Percentiles rank a stretch among this genome's conserved stretches.
phyloP scores from a whole-genome alignment of 2,113 vertebrate genomes.

The Lontra canadensis region DNA sequence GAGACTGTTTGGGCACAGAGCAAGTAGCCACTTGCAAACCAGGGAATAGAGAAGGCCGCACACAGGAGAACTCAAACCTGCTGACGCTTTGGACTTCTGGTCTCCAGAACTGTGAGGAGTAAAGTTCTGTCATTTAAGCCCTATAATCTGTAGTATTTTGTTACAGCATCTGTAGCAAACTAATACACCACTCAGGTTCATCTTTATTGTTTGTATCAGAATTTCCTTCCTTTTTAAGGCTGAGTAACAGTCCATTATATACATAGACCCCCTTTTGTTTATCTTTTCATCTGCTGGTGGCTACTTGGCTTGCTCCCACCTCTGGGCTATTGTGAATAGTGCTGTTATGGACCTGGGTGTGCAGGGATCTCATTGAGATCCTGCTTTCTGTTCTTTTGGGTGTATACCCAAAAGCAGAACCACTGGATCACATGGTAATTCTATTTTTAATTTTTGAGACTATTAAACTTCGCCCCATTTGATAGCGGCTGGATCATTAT shows the following conservation, averaged over 20 bases:
- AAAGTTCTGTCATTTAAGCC: background rate
- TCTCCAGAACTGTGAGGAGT: background rate
- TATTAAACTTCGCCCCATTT: background rate
- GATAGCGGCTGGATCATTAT: background rate
- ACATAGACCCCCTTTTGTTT: too few relatives aligned
- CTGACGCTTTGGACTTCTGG: background rate
- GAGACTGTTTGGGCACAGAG: background rate
- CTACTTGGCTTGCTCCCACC: too few relatives aligned
- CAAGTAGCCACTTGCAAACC: background rate
- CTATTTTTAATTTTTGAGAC: background rate
- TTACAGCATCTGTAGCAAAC: background rate
- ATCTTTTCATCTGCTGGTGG: too few relatives aligned
- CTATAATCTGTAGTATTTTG: background rate
- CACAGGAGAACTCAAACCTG: background rate
- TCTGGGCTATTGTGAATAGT: too few relatives aligned
- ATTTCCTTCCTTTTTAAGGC: background rate
- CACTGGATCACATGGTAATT: background rate
- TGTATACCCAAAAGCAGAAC: background rate
- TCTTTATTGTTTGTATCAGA: background rate
- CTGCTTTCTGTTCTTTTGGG: background rate
- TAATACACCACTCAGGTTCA: background rate
- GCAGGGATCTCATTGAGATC: background rate
- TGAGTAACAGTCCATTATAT: background rate
- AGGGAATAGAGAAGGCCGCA: background rate
- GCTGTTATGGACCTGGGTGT: background rate